Conservation (phyloP, 2,113 vertebrate genomes). For the Tragelaphus scriptus region DNA sequence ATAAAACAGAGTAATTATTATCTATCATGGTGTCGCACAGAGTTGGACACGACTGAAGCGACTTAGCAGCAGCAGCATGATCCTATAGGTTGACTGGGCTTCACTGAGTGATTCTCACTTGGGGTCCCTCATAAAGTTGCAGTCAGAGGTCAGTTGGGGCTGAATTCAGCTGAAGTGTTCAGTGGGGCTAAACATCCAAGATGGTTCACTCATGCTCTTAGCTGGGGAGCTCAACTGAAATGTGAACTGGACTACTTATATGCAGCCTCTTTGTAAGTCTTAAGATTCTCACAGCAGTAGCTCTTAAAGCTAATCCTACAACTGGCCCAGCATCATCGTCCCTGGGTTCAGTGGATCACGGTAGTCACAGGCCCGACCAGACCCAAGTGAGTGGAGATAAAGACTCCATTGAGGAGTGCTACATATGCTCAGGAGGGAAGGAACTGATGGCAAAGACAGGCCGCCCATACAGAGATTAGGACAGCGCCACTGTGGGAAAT, state of each 20-base stretch:
- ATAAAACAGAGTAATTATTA: neutral
- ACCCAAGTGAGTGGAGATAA: neutral
- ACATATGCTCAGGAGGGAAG: neutral
- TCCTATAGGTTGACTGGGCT: neutral
- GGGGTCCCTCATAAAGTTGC: neutral
- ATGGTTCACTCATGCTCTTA: neutral
- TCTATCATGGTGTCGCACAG: neutral
- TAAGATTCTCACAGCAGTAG: neutral
- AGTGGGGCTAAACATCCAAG: neutral
- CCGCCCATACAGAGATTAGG: neutral
- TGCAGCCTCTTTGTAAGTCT: neutral
- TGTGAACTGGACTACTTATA: neutral
- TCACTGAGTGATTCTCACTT: neutral
- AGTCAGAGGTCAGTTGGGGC: neutral
- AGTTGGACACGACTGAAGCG: too few species aligned
- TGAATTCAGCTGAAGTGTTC: neutral
- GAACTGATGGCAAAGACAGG: neutral
- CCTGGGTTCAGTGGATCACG: neutral
- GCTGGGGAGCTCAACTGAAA: neutral
- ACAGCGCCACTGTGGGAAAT: neutral
- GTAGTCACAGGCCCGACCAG: neutral
- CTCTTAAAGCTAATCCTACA: neutral
- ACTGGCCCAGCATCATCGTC: neutral
- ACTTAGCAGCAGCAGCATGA: neutral
- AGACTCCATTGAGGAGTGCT: neutral